Evolutionary conservation across 2,888 invertebrate genomes (phyloP).

Genomic region (Thumatha senex): DNA sequence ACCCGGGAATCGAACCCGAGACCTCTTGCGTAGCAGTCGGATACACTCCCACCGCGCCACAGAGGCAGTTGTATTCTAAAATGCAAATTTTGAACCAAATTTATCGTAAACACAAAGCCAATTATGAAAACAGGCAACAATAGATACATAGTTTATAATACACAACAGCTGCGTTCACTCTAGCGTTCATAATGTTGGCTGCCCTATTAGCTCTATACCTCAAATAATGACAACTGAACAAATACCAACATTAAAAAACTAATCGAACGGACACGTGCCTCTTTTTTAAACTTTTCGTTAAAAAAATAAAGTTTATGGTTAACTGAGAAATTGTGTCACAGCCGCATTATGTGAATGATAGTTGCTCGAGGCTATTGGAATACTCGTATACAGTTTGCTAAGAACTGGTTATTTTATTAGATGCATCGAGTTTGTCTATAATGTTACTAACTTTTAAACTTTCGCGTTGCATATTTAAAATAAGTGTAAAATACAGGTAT

Average conservation of each 20-base stretch:
- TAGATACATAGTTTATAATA: constrained; percentile 36
- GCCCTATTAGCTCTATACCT: constrained; percentile 53
- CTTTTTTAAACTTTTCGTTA: constrained; percentile 16
- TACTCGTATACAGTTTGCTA: neutral
- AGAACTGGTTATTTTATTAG: neutral
- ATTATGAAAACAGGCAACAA: constrained; percentile 50
- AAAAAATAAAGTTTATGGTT: constrained; percentile 7
- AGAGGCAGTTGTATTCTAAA: too few species aligned
- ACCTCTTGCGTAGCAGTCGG: too few species aligned
- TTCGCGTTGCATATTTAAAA: too few species aligned
- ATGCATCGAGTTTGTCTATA: neutral
- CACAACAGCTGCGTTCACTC: constrained; percentile 59
- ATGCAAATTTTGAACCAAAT: constrained; percentile 9
- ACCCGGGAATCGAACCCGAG: too few species aligned
- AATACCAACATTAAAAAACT: constrained; percentile 51
- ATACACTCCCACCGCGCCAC: too few species aligned
- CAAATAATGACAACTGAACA: constrained; percentile 67
- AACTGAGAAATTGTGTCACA: constrained; percentile 8
- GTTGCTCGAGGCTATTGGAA: constrained; percentile 5
- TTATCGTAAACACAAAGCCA: constrained; percentile 43
- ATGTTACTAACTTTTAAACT: neutral
- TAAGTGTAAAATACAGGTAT: too few species aligned
- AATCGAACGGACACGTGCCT: constrained; percentile 36
- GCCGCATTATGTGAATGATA: neutral
- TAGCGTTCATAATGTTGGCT: constrained; percentile 53